Base-by-base conservation (phyloP, 2,113 vertebrate species). In the Sylvietta virens region DNA sequence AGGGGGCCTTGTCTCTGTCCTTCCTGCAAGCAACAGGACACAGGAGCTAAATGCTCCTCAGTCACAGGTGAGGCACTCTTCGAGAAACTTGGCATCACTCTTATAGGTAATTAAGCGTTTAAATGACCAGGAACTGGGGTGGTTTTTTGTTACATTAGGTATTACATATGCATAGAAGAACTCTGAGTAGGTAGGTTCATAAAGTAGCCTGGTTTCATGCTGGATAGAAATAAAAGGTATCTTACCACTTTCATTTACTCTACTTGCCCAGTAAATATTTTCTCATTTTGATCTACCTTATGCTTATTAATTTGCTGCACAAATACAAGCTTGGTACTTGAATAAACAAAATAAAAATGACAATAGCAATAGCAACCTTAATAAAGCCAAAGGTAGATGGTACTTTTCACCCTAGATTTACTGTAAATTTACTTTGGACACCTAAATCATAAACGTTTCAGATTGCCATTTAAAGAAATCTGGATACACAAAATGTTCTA, bases 291-390 rank as follows among this genome's bases (percentile, higher is more conserved):
- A 12, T 62, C 19, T 27, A 21, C 15, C 8, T 47, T 40, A 64
- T 65, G 16, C 12, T 74, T 91, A 35, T 2, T 40, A 60, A 82
- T 42, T 40, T 74, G 13, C 31, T 74, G 30, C 31, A 71, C 7
- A 84, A 77, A 40, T 40, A 73, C 6, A 60, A 53, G 57, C 3
- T 7, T 39, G 40, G 4, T 22, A 47, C 1, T 69, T 31, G 12
- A 90, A 72, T n/a, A 48, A 56, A 54, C 4, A 61, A 56, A 60
- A 31, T 20, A 71, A 22, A 30, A 39, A 1, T 19, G 39, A 10
- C 2, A 31, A 37, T 16, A 21, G 22, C 3, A 33, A 9, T 2
- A 53, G 1, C 3, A 28, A 1, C 5, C 10, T 6, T n/a, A 54
- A 45, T 10, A 45, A 76, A 53, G 1, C 3, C 31, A 45, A 78